Percentiles rank a stretch among this genome's conserved stretches.
Evolutionary conservation across 2,888 invertebrate species (phyloP).

Genomic region (Synergus gifuensis): DNA sequence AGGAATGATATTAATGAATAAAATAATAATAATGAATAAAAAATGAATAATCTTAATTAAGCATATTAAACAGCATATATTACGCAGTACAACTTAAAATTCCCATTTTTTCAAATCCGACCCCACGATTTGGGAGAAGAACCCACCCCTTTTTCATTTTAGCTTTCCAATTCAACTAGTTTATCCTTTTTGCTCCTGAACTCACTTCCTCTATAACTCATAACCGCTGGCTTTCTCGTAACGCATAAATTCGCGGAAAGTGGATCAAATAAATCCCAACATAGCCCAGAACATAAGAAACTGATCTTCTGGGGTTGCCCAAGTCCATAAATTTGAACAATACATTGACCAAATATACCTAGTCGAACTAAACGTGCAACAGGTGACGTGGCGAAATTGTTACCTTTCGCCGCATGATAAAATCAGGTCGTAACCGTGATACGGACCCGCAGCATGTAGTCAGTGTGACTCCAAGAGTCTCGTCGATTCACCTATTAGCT

Average conservation of each 20-base stretch:
- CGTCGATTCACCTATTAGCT: slow-evolving; percentile 25
- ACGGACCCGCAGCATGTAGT: neutral
- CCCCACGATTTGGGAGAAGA: neutral
- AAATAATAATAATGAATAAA: too few relatives aligned
- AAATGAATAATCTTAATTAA: too few relatives aligned
- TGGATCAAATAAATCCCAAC: neutral
- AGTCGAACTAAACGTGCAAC: slow-evolving; percentile 60
- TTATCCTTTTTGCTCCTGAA: neutral
- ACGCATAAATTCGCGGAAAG: neutral
- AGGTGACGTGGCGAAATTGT: slow-evolving; percentile 69
- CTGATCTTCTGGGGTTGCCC: neutral
- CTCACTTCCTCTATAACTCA: neutral
- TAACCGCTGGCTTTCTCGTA: neutral
- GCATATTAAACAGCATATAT: too few relatives aligned
- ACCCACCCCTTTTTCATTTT: neutral
- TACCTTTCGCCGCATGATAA: slow-evolving; percentile 68
- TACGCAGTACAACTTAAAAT: neutral
- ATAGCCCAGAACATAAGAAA: neutral
- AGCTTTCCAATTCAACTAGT: neutral
- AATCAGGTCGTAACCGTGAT: slow-evolving; percentile 58
- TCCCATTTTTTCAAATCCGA: neutral
- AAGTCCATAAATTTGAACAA: neutral
- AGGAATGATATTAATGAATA: too few relatives aligned
- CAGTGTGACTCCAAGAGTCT: slow-evolving; percentile 26
- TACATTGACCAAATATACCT: neutral